phyloP scores from a whole-genome alignment of 2,888 invertebrate species.

The Campoplex capitator region DNA sequence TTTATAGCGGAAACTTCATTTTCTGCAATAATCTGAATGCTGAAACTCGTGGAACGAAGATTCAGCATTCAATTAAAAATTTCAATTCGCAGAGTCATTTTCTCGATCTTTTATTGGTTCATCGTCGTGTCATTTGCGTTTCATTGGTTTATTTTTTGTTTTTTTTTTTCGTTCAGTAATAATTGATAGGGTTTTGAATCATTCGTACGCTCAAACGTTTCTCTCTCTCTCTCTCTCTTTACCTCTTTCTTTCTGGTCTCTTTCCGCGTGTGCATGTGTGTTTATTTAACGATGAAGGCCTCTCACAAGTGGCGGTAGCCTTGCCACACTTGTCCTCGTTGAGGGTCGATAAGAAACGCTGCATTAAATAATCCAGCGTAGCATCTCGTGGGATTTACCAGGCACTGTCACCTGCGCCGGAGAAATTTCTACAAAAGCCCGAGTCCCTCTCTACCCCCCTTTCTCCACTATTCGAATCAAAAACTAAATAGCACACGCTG shows the following conservation, averaged over 20 bases:
- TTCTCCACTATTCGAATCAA: slow-evolving; percentile 1
- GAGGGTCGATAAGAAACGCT: slow-evolving; percentile 74
- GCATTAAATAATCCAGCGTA: slow-evolving; percentile 76
- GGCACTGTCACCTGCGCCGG: slow-evolving; percentile 65
- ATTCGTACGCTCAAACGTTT: neutral
- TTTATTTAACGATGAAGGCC: slow-evolving; percentile 24
- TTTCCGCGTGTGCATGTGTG: slow-evolving; percentile 16
- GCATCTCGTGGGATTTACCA: slow-evolving; percentile 77
- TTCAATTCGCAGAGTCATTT: neutral
- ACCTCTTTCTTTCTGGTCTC: neutral
- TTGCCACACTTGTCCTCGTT: slow-evolving; percentile 70
- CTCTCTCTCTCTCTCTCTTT: neutral
- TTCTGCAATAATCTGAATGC: too few relatives aligned
- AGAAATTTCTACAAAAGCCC: slow-evolving; percentile 6
- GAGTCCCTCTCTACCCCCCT: neutral
- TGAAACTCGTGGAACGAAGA: too few relatives aligned
- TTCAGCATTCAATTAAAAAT: too few relatives aligned
- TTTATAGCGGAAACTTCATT: neutral
- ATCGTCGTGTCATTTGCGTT: neutral
- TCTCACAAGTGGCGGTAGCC: slow-evolving; percentile 68
- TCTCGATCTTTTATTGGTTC: neutral
- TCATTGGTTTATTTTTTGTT: neutral
- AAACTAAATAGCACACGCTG: slow-evolving; percentile 22
- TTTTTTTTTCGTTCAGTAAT: neutral
- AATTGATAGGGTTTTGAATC: slow-evolving; percentile 5